Percentiles rank a stretch among this genome's conserved stretches.
Evolutionary conservation across 35 echinoderm and acorn worm genomes (phyloP).

Genomic region (Apostichopus japonicus): DNA sequence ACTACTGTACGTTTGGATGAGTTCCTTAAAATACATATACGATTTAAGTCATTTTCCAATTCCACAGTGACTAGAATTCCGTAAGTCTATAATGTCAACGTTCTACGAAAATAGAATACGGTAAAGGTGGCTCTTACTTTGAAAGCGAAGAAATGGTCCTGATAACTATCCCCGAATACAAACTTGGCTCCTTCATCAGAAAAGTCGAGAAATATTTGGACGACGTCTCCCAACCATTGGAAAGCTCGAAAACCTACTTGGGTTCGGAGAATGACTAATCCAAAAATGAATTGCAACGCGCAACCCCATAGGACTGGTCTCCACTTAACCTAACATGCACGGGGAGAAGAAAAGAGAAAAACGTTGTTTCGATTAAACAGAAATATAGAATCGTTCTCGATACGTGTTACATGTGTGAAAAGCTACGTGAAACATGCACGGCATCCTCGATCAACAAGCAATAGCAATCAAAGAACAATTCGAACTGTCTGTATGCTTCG

Average conservation of each 20-base stretch:
- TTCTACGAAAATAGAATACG: too few relatives aligned
- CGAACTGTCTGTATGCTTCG: too few relatives aligned
- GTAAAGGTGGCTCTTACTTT: slow-evolving; percentile 49
- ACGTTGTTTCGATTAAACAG: background rate
- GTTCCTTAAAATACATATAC: too few relatives aligned
- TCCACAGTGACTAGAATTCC: too few relatives aligned
- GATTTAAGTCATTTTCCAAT: too few relatives aligned
- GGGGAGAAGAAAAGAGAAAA: background rate
- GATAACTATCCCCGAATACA: slow-evolving; percentile 71
- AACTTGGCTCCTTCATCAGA: slow-evolving; percentile 74
- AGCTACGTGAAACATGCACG: too few relatives aligned
- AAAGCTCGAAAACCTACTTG: slow-evolving; percentile 63
- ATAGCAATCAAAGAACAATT: too few relatives aligned
- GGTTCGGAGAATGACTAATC: slow-evolving; percentile 77
- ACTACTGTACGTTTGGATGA: too few relatives aligned
- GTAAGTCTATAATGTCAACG: too few relatives aligned
- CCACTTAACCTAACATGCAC: slow-evolving; percentile 76
- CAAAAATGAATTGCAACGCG: slow-evolving; percentile 79
- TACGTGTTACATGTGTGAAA: too few relatives aligned
- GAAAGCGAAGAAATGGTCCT: slow-evolving; percentile 85
- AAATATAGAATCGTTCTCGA: too few relatives aligned
- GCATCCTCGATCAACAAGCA: too few relatives aligned
- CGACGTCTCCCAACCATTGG: slow-evolving; percentile 65
- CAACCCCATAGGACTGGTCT: slow-evolving; percentile 85
- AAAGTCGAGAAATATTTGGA: slow-evolving; percentile 69